Percentiles rank a stretch among this genome's conserved stretches.
phyloP scores from a whole-genome alignment of 2,113 vertebrate genomes.

The Nyctibius bracteatus region DNA sequence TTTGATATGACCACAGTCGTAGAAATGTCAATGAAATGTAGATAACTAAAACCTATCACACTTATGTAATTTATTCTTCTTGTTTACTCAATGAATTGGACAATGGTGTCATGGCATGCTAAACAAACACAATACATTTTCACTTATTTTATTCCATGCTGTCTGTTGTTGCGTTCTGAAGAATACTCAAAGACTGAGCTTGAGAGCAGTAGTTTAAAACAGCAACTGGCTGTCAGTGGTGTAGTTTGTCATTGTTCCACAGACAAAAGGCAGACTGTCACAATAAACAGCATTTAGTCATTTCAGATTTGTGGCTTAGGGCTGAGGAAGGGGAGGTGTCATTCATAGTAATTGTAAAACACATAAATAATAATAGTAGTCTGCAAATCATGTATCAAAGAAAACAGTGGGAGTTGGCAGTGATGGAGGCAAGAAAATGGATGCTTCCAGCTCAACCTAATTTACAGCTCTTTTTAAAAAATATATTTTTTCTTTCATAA shows the following conservation, averaged over 20 bases:
- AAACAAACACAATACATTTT: constrained; percentile 48
- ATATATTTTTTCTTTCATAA: constrained; percentile 19
- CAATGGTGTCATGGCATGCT: constrained; percentile 4
- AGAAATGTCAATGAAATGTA: not conserved
- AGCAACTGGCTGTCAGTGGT: constrained; percentile 62
- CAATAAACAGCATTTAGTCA: constrained; percentile 76
- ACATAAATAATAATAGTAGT: constrained; percentile 78
- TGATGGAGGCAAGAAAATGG: constrained; percentile 69
- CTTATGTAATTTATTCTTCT: not conserved
- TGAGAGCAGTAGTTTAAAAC: constrained; percentile 38
- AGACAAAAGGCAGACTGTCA: constrained; percentile 80
- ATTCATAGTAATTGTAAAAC: constrained; percentile 72
- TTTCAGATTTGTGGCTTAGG: constrained; percentile 73
- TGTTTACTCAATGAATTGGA: not conserved
- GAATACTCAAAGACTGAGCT: constrained; percentile 55
- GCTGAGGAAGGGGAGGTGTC: constrained; percentile 74
- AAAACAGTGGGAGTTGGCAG: constrained; percentile 72
- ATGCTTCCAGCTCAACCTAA: constrained; percentile 67
- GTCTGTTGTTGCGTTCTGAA: constrained; percentile 54
- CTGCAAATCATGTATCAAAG: constrained; percentile 77
- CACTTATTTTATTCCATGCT: constrained; percentile 51
- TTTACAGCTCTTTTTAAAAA: constrained; percentile 59
- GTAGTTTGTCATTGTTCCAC: constrained; percentile 72
- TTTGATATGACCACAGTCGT: not conserved
- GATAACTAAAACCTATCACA: not conserved